Evolutionary conservation across 1,140 invertebrate species (phyloP).

Genomic region (Sycophaga agraensis): DNA sequence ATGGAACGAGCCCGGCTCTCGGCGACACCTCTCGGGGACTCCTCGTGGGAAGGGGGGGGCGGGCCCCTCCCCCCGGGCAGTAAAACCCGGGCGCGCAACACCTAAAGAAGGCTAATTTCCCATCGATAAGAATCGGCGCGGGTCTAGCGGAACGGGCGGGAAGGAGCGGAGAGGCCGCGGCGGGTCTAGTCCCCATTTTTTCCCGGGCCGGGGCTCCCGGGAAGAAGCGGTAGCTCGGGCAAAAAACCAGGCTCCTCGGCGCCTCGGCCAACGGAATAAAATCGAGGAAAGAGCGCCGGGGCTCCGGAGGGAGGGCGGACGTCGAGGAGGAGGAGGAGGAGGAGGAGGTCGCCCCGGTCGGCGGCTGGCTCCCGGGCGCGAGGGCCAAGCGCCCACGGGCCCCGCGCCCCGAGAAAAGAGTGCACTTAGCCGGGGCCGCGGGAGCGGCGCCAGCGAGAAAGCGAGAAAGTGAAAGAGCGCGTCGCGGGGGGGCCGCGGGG

Average conservation of each 20-base stretch:
- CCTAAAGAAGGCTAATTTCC: not conserved
- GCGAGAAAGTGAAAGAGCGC: not conserved
- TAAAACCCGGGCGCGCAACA: no score
- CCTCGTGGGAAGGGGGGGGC: no score
- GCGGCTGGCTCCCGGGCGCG: not conserved
- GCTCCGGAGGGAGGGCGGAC: not conserved
- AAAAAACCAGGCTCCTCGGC: not conserved
- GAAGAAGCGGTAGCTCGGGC: not conserved
- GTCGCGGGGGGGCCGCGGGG: not conserved
- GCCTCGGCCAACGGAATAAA: no score
- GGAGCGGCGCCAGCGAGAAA: constrained; percentile 3
- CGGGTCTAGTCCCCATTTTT: no score
- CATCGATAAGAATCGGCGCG: not conserved
- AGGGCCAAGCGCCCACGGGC: not conserved
- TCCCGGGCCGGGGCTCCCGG: no score
- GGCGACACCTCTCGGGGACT: no score
- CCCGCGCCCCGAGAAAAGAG: constrained; percentile 40
- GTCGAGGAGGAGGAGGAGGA: not conserved
- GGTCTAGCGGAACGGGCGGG: not conserved
- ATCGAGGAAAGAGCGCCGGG: no score
- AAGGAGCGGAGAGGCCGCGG: not conserved
- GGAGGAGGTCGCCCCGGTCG: not conserved
- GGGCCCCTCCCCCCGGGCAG: no score
- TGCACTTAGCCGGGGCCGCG: constrained; percentile 44
- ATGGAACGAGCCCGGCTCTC: no score